Percentiles rank a stretch among this genome's conserved stretches.
phyloP scores from a whole-genome alignment of 1,140 invertebrate genomes.

The Drosophila athabasca region DNA sequence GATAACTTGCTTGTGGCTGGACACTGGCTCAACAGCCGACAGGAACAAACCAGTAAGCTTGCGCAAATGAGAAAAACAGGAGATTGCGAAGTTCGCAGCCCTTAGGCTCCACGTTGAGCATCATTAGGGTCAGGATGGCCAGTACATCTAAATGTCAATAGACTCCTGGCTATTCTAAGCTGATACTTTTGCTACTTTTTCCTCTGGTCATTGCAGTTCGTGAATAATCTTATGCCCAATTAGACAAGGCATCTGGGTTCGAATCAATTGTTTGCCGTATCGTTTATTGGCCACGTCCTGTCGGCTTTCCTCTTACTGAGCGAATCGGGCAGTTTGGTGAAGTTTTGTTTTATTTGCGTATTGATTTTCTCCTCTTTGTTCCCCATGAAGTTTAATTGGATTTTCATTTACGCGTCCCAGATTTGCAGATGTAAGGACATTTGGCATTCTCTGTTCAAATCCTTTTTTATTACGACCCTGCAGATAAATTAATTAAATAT shows the following conservation, averaged over 20 bases:
- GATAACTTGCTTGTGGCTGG: slow-evolving; percentile 65
- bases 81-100: not conserved
- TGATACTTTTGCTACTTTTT: too few species aligned
- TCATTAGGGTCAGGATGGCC: not conserved
- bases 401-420: not conserved
- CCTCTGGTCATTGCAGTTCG: slow-evolving; percentile 6
- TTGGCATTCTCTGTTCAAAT: too few species aligned
- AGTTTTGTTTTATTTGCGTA: slow-evolving; percentile 10
- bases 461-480: slow-evolving; percentile 25
- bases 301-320: not conserved
- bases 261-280: slow-evolving; percentile 15
- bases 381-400: slow-evolving; percentile 23
- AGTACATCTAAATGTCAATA: not conserved
- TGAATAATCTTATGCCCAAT: slow-evolving; percentile 35
- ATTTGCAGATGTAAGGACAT: too few species aligned
- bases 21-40: slow-evolving; percentile 47
- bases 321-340: slow-evolving; percentile 13
- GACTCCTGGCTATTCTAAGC: not conserved
- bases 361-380: slow-evolving; percentile 23
- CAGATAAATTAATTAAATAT: not conserved
- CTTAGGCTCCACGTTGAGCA: not conserved
- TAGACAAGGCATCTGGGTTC: slow-evolving; percentile 8
- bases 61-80: too few species aligned
- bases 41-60: too few species aligned
- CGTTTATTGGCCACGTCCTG: slow-evolving; percentile 21